These are phyloP conservation scores for Paramormyrops kingsleyae DNA, from an alignment of 2,113 vertebrate species.

Conservation along the genomic window DNA sequence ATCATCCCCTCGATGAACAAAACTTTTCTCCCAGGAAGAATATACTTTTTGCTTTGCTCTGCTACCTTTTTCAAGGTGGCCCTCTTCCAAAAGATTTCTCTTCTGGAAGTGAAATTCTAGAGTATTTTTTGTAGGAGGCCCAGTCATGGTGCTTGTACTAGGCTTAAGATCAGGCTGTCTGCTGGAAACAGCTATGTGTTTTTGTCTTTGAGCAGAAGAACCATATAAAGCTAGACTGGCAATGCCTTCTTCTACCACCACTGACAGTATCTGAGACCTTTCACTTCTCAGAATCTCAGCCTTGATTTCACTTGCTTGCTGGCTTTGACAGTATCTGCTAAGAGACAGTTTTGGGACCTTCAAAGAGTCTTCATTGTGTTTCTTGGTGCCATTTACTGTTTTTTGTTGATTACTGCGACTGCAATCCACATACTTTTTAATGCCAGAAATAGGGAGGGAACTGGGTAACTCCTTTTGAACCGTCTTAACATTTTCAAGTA, in stretches of 20 bases:
- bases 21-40: constrained; percentile 37
- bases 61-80: background rate
- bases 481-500: background rate
- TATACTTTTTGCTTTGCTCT: constrained; percentile 30
- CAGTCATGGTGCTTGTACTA: background rate
- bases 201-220: constrained; percentile 8
- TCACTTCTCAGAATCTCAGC: background rate
- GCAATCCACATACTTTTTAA: background rate
- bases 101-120: constrained; percentile 20
- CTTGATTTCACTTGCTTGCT: background rate
- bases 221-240: constrained; percentile 49
- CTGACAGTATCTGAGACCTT: background rate
- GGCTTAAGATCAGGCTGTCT: background rate
- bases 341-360: background rate
- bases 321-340: background rate
- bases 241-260: background rate
- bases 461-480: background rate
- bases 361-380: background rate
- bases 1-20: background rate
- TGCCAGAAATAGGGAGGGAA: background rate
- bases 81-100: background rate
- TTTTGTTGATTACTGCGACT: background rate
- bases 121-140: constrained; percentile 38
- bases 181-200: background rate
- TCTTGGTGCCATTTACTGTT: background rate